Percentiles rank a stretch among this genome's conserved stretches.
These are phyloP conservation scores for Aix galericulata DNA, from an alignment of 2,113 vertebrate species.

Conservation along the genomic window DNA sequence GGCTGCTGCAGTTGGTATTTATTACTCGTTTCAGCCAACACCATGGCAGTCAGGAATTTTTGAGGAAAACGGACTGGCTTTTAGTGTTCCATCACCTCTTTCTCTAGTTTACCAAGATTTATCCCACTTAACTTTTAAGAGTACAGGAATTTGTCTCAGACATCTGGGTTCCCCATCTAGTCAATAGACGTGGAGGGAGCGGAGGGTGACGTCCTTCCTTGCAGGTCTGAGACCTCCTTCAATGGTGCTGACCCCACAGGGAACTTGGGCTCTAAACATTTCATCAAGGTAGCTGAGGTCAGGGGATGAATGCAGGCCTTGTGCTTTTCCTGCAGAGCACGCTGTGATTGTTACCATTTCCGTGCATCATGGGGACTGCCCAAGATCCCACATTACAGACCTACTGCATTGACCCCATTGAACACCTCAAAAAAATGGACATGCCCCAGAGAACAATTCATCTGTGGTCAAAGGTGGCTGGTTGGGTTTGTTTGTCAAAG, in stretches of 20 bases:
- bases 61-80: background rate
- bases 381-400: background rate
- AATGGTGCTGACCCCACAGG: background rate
- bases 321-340: background rate
- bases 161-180: background rate
- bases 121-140: background rate
- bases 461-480: background rate
- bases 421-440: background rate
- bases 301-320: background rate
- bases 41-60: accelerated
- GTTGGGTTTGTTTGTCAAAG: background rate
- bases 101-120: background rate
- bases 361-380: background rate
- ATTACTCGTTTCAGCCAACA: background rate
- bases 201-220: background rate
- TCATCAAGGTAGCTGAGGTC: background rate
- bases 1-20: background rate
- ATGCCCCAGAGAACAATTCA: background rate
- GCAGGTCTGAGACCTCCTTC: background rate
- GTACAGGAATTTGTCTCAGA: background rate
- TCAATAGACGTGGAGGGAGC: background rate
- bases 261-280: accelerated
- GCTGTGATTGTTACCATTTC: background rate
- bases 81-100: background rate
- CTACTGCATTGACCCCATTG: background rate